Conservation (phyloP, 1,140 invertebrate genomes). For the Listronotus oregonensis region DNA sequence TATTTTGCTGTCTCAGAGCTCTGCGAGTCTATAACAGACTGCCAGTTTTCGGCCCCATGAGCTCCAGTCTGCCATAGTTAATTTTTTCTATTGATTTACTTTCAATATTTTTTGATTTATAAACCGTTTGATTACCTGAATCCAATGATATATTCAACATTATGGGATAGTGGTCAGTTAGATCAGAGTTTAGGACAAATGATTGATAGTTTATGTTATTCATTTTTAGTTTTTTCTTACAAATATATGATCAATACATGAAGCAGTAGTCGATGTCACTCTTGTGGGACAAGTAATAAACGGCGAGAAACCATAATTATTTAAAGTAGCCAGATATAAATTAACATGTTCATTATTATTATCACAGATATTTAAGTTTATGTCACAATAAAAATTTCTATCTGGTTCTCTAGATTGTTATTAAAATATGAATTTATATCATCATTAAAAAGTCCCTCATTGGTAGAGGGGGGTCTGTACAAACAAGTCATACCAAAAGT, state of each 20-base stretch:
- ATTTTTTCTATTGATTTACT: neutral
- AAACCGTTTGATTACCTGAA: neutral
- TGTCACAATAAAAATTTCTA: slow-evolving; percentile 11
- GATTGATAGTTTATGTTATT: neutral
- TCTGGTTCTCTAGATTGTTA: neutral
- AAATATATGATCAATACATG: slow-evolving; percentile 18
- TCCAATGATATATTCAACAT: neutral
- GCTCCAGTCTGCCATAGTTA: too few species aligned
- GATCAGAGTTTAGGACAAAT: slow-evolving; percentile 1
- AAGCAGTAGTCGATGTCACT: neutral
- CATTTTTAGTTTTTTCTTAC: neutral
- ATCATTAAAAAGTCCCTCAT: neutral
- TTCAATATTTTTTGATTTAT: neutral
- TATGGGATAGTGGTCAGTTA: slow-evolving; percentile 4
- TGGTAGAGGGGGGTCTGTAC: slow-evolving; percentile 16
- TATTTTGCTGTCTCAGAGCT: too few species aligned
- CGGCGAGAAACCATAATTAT: slow-evolving; percentile 1
- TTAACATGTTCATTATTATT: slow-evolving; percentile 6
- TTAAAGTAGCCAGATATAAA: slow-evolving; percentile 7
- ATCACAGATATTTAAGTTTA: slow-evolving; percentile 19
- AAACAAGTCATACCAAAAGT: slow-evolving; percentile 8
- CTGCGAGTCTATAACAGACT: too few species aligned
- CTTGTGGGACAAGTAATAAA: slow-evolving; percentile 2
- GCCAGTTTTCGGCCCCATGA: too few species aligned
- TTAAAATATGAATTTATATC: slow-evolving; percentile 11